Conservation (phyloP, 2,888 invertebrate genomes). For the Tribolium freemani region DNA sequence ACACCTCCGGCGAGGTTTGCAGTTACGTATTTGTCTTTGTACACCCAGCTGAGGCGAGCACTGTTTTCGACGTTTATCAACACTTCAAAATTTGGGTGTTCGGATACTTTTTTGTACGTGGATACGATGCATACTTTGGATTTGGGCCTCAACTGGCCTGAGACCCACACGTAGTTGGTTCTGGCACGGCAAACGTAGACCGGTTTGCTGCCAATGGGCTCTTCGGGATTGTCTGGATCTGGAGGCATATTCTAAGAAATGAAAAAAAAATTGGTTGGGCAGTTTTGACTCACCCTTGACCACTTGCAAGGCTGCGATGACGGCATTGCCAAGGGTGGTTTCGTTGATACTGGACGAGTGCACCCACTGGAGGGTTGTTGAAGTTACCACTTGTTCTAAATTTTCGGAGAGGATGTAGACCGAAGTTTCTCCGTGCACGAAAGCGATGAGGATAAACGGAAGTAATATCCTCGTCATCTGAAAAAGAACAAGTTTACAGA, state of each 20-base stretch:
- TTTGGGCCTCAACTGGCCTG: slow-evolving; percentile 75
- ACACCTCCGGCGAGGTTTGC: slow-evolving; percentile 78
- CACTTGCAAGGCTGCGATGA: slow-evolving; percentile 73
- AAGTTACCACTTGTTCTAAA: slow-evolving; percentile 80
- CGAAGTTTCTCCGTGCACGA: slow-evolving; percentile 53
- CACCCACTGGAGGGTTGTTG: slow-evolving; percentile 85
- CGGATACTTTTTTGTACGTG: slow-evolving; percentile 72
- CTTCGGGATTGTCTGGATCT: slow-evolving; percentile 59
- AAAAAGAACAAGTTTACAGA: slow-evolving; percentile 24
- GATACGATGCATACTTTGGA: slow-evolving; percentile 78
- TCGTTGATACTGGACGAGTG: slow-evolving; percentile 67
- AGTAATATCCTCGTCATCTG: slow-evolving; percentile 46
- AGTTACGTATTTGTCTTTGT: slow-evolving; percentile 79
- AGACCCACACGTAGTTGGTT: slow-evolving; percentile 81
- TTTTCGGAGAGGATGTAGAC: slow-evolving; percentile 64
- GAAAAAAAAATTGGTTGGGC: not conserved
- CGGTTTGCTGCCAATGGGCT: slow-evolving; percentile 72
- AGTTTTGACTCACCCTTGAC: slow-evolving; percentile 51
- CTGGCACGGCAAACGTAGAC: slow-evolving; percentile 83
- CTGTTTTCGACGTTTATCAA: slow-evolving; percentile 84
- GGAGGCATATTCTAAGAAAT: not conserved
- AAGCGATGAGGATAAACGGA: slow-evolving; percentile 40
- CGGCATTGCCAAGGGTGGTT: slow-evolving; percentile 74
- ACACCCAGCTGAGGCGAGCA: slow-evolving; percentile 81
- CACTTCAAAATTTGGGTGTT: slow-evolving; percentile 76